Evolutionary conservation across 1,140 invertebrate genomes (phyloP), one percentile per base, ranked within the genome.

Genomic region (Dinoponera quadriceps): DNA sequence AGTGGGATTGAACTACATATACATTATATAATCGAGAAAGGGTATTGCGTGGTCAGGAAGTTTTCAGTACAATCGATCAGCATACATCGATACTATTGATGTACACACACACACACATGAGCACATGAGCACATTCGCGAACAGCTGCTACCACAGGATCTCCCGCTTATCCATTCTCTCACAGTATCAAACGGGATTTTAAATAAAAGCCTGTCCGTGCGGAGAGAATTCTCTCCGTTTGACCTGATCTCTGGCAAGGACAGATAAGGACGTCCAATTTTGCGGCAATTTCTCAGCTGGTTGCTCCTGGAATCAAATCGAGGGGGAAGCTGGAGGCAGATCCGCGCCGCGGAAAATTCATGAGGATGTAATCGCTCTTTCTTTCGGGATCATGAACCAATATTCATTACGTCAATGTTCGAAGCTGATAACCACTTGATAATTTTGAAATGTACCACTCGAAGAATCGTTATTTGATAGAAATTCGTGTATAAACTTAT

Each of bases 201-300:
- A 69, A 38, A 69, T 57, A 48, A 71, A 57, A 69, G 25, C 14
- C 7, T 44, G 33, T 33, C 33, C 33, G 33, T 7, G 7, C 33
- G 33, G 2, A 2, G 33, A 49, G 22, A 1, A 18, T 14, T 0
- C 14, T 0, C 14, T 20, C 14, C 4, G 25, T 7, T 22, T 55
- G 20, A 38, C 7, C 74, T 78, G 62, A n/a, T 13, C 38, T 25
- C 71, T 75, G 77, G 1, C 25, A 0, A 27, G 18, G 29, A 18
- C 27, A 33, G 69, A 84, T 84, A 88, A 72, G n/a, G 18, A 3
- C 11, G 20, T 57, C 55, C 66, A 69, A 88, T 88, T 83, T 88
- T 68, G 60, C 29, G 44, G 59, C n/a, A 75, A 88, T 88, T 88
- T 78, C 57, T 71, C 80, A 57, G 55, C 18, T 27, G 69, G 18